Conservation (phyloP, 2,888 invertebrate genomes). For the Silvanus unidentatus region DNA sequence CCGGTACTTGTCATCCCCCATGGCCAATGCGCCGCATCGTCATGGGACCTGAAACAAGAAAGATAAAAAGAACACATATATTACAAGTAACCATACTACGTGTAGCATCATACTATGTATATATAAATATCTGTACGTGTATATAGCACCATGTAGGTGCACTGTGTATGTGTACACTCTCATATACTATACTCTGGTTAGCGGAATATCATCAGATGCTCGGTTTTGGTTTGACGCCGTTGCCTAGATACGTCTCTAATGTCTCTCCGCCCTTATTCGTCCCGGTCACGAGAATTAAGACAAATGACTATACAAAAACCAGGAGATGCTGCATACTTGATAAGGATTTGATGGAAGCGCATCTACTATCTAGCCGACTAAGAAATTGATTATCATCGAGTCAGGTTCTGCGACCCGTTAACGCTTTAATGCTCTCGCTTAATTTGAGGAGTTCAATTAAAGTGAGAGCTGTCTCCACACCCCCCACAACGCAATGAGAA, state of each 20-base stretch:
- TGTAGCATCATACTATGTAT: slow-evolving; percentile 10
- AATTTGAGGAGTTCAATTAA: slow-evolving; percentile 12
- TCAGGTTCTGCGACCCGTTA: slow-evolving; percentile 7
- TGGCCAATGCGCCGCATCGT: slow-evolving; percentile 40
- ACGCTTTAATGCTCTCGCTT: slow-evolving; percentile 13
- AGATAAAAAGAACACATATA: slow-evolving; percentile 5
- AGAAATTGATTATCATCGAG: slow-evolving; percentile 27
- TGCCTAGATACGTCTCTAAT: slow-evolving; percentile 26
- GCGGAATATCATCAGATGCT: slow-evolving; percentile 10
- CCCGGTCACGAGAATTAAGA: slow-evolving; percentile 31
- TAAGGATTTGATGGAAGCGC: slow-evolving; percentile 31
- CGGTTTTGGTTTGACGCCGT: slow-evolving; percentile 20
- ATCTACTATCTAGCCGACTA: slow-evolving; percentile 18
- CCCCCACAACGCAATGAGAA: background rate
- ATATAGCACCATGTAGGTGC: too few relatives aligned
- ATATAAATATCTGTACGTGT: too few relatives aligned
- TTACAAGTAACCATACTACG: background rate
- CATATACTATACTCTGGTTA: too few relatives aligned
- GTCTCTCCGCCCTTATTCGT: slow-evolving; percentile 25
- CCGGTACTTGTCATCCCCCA: slow-evolving; percentile 44
- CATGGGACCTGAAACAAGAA: slow-evolving; percentile 42
- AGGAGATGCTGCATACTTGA: slow-evolving; percentile 32
- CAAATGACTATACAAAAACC: slow-evolving; percentile 32
- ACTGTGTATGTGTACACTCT: too few relatives aligned
- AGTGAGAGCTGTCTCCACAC: slow-evolving; percentile 8